phyloP scores from a whole-genome alignment of 30 jellyfish, hydroid and myxozoan genomes.

The Hydra vulgaris region DNA sequence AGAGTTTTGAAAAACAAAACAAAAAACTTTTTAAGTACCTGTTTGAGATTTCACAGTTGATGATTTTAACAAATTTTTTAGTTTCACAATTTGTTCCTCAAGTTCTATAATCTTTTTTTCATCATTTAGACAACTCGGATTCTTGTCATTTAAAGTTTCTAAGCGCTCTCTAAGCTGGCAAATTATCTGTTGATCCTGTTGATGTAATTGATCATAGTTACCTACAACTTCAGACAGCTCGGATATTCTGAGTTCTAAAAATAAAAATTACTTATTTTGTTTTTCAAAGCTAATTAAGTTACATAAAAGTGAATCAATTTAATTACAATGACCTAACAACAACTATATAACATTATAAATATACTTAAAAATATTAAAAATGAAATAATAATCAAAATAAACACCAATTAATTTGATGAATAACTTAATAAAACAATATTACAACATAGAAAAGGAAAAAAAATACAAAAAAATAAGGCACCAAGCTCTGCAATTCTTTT shows the following conservation, averaged over 20 bases:
- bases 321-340: background rate
- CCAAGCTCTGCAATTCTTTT: slow-evolving; percentile 79
- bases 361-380: background rate
- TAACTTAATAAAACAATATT: background rate
- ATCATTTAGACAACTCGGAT: slow-evolving; percentile 4
- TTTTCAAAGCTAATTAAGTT: no score
- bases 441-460: no score
- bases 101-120: slow-evolving; percentile 43
- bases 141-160: slow-evolving; percentile 39
- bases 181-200: slow-evolving; percentile 59
- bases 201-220: slow-evolving; percentile 54
- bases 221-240: slow-evolving; percentile 72
- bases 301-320: no score
- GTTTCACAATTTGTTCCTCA: slow-evolving; percentile 54
- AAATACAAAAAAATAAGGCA: background rate
- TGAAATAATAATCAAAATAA: background rate
- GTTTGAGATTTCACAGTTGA: background rate
- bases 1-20: no score
- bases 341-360: background rate
- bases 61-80: slow-evolving; percentile 45
- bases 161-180: slow-evolving; percentile 49
- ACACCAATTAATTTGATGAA: no score
- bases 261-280: background rate
- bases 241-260: slow-evolving; percentile 49
- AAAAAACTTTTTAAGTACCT: background rate